Conservation (phyloP, 1,140 invertebrate species). For the Zaprionus capensis region DNA sequence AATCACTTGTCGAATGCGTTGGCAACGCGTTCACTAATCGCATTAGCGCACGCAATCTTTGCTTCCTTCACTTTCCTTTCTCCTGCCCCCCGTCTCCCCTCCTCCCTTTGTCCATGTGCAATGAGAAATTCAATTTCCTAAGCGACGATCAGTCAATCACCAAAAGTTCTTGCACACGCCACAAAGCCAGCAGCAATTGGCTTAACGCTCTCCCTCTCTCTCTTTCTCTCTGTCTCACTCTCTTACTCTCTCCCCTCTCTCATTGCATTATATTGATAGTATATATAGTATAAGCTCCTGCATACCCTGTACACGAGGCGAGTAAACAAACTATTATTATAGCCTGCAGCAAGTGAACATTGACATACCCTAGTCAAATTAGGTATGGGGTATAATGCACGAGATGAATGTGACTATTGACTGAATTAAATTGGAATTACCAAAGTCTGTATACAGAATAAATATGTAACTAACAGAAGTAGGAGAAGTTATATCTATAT, state of each 20-base stretch:
- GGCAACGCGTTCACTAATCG: constrained; percentile 52
- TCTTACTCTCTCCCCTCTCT: no score
- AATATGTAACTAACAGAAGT: no score
- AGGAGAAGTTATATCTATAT: no score
- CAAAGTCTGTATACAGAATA: no score
- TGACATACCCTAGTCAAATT: background rate
- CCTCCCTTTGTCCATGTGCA: background rate
- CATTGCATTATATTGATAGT: background rate
- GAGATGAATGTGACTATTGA: background rate
- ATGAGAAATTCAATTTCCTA: constrained; percentile 25
- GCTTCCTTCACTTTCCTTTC: background rate
- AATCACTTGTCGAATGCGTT: constrained; percentile 34
- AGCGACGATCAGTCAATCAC: constrained; percentile 8
- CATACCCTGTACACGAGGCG: background rate
- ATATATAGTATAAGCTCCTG: background rate
- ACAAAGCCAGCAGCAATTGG: background rate
- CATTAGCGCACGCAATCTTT: constrained; percentile 25
- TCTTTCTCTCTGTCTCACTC: no score
- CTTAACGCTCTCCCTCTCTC: background rate
- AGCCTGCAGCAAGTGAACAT: background rate
- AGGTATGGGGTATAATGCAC: background rate
- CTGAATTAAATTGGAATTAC: no score
- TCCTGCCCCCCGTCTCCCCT: background rate
- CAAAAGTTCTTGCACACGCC: background rate
- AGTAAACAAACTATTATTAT: constrained; percentile 5